phyloP scores from a whole-genome alignment of 2,888 invertebrate genomes.

The Himalopsyche japonica region DNA sequence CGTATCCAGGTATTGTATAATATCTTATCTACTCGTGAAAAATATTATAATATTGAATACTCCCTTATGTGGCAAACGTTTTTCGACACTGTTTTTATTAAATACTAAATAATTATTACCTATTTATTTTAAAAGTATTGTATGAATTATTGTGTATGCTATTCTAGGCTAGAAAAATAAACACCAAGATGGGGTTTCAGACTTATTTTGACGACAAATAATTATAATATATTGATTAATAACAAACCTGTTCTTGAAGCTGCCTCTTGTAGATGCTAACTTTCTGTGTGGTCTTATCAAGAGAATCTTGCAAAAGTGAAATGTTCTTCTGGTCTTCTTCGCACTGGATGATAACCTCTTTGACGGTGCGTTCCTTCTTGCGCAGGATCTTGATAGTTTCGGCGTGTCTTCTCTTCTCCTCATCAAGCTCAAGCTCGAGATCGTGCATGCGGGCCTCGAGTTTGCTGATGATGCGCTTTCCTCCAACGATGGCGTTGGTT shows the following conservation, averaged over 20 bases:
- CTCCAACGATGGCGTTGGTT: conserved; percentile 94
- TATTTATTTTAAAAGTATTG: no score
- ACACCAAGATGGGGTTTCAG: no score
- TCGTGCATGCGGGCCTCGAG: conserved; percentile 94
- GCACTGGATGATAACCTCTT: conserved; percentile 92
- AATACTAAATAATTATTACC: no score
- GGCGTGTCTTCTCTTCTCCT: conserved; percentile 95
- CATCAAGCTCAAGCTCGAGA: conserved; percentile 91
- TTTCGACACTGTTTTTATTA: no score
- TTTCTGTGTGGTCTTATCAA: conserved; percentile 87
- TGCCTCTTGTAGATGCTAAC: conserved; percentile 94
- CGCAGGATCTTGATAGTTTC: conserved; percentile 97
- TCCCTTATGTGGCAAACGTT: no score
- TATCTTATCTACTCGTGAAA: no score
- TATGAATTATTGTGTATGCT: no score
- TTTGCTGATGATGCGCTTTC: conserved; percentile 97
- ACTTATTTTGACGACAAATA: no score
- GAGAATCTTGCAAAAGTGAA: conserved; percentile 83
- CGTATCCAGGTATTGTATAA: no score
- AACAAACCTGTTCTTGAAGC: conserved; percentile 81
- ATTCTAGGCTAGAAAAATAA: no score
- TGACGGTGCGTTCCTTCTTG: conserved; percentile 96
- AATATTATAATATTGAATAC: no score
- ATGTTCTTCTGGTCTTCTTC: conserved; percentile 98
- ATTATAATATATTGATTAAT: not conserved